Base-by-base conservation (phyloP, 2,797 vertebrate genomes). In the Neosilurus mollespiculum region DNA sequence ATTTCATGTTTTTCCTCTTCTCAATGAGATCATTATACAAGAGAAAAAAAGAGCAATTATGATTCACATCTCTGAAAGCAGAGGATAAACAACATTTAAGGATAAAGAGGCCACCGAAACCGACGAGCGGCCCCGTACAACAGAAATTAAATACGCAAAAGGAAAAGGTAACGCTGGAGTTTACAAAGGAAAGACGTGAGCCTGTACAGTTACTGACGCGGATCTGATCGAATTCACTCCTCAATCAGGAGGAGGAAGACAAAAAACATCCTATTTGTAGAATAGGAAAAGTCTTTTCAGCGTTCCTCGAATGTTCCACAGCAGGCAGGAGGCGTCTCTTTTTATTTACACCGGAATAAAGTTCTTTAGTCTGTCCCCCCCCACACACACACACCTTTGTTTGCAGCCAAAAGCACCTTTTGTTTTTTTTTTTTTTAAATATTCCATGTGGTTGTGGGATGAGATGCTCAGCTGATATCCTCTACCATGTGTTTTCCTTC, bases 1-100 rank as follows among this genome's bases (percentile, higher is more conserved):
- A 91, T 92, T 93, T 93, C 8, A 58, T 86, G 91, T 92, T 92
- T 92, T 73, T 24, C 4, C 54, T 43, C 77, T 64, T 95, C 96
- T 96, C 95, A 97, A 97, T 96, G 96, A 96, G 95, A 94, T 96
- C 93, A 96, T 96, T 93, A 95, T 79, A 85, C 94, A 96, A 97
- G 94, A 94, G 92, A 94, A 96, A 95, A 95, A 94, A 94, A 91
- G 37, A 78, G 43, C 43, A 76, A n/a, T 94, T 96, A 97, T 95
- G 95, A 95, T 18, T 95, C 96, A 97, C 96, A 96, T 95, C 96
- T 96, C 95, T 96, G 95, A 96, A 96, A 96, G 61, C 77, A 78
- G 77, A 78, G 94, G 94, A 96, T 95, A 95, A 96, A 96, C 94
- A 96, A 96, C 94, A 96, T 92, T 93, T 93, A 94, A 92, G 88